Evolutionary conservation across 2,113 vertebrate genomes (phyloP).

Genomic region (Galeopterus variegatus): DNA sequence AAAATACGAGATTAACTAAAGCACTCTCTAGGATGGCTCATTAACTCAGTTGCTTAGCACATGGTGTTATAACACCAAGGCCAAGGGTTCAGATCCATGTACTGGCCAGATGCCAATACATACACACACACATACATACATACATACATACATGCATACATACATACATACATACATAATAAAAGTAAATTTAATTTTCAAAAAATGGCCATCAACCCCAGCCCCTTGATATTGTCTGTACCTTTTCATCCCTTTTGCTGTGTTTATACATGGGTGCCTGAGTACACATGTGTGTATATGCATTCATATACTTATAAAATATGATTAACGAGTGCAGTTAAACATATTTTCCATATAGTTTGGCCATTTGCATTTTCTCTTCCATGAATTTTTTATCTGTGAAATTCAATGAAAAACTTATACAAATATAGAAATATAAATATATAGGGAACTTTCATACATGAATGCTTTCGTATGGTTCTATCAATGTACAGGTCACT

Average conservation of each 20-base stretch:
- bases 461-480: background rate
- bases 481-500: background rate
- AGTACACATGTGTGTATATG: background rate
- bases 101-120: too few species aligned
- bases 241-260: background rate
- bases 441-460: background rate
- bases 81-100: too few species aligned
- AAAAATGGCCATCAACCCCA: background rate
- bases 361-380: background rate
- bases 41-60: too few species aligned
- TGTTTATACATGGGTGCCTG: rapidly evolving
- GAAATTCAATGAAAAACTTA: background rate
- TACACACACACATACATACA: too few species aligned
- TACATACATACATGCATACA: too few species aligned
- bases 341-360: constrained; percentile 6
- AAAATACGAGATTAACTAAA: constrained; percentile 31
- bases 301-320: background rate
- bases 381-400: background rate
- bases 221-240: background rate
- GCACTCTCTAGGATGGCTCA: background rate
- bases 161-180: too few species aligned
- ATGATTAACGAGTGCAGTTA: background rate
- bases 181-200: too few species aligned
- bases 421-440: background rate
- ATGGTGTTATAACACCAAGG: too few species aligned